Conservation (phyloP, 30 jellyfish, hydroid and myxozoan species). For the Hydra vulgaris region DNA sequence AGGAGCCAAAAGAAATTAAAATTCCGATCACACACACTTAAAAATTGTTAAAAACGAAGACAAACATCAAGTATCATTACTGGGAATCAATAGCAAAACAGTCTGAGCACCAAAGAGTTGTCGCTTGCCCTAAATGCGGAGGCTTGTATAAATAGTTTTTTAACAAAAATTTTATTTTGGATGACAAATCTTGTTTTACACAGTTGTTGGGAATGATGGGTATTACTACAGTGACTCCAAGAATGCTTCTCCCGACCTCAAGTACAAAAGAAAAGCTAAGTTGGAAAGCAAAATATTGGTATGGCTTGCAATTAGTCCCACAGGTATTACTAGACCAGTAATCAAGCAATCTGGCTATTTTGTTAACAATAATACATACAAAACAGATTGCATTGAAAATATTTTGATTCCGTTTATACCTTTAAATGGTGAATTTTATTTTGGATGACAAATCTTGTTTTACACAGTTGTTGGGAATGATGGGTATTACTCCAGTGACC, state of each 20-base stretch:
- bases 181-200: neutral
- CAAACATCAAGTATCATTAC: too few relatives aligned
- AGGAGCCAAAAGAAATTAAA: too few relatives aligned
- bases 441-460: neutral
- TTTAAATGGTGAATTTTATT: neutral
- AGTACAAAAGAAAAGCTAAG: neutral
- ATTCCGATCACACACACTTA: too few relatives aligned
- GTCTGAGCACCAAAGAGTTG: too few relatives aligned
- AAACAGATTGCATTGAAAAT: too few relatives aligned
- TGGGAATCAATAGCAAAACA: too few relatives aligned
- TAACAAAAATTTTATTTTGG: neutral
- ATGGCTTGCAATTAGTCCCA: neutral
- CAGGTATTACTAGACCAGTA: neutral
- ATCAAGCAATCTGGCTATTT: neutral
- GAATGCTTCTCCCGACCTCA: neutral
- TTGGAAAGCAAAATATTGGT: neutral
- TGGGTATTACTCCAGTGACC: neutral
- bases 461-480: neutral
- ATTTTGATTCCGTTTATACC: too few relatives aligned
- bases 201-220: neutral
- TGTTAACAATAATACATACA: too few relatives aligned
- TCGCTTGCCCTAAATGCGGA: too few relatives aligned
- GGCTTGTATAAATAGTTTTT: too few relatives aligned
- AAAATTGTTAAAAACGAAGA: too few relatives aligned
- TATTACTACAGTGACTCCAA: neutral